Evolutionary conservation across 2,888 invertebrate genomes (phyloP).

Genomic region (Aplocera efformata): DNA sequence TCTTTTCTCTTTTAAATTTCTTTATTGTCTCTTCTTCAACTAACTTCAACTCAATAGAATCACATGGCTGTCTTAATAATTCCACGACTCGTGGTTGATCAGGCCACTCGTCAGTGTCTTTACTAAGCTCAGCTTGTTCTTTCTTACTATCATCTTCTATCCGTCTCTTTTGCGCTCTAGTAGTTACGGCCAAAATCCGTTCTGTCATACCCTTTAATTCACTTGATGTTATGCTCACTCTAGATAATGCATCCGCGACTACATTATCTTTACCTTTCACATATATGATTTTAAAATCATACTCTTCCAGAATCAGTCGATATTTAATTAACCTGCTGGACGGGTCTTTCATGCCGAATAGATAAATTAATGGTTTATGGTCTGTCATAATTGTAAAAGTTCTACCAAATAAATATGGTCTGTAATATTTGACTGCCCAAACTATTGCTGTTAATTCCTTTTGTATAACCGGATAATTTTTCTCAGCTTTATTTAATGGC

Average conservation of each 20-base stretch:
- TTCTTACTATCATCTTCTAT: constrained; percentile 1
- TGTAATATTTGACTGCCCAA: constrained; percentile 21
- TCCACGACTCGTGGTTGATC: constrained; percentile 25
- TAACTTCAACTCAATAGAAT: constrained; percentile 18
- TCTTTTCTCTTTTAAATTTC: constrained; percentile 1
- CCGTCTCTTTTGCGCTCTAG: constrained; percentile 5
- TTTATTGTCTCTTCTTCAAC: constrained; percentile 10
- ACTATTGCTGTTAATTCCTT: constrained; percentile 21
- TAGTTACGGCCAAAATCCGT: constrained; percentile 3
- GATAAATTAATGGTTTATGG: constrained; percentile 17
- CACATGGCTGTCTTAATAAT: constrained; percentile 20
- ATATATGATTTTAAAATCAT: constrained; percentile 17
- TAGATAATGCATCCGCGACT: constrained; percentile 16
- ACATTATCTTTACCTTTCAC: constrained; percentile 15
- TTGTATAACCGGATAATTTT: constrained; percentile 19
- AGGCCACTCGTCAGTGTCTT: constrained; percentile 12
- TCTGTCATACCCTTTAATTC: constrained; percentile 12
- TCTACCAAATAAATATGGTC: constrained; percentile 22
- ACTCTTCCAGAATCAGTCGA: constrained; percentile 17
- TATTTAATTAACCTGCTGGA: constrained; percentile 19
- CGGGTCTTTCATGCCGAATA: constrained; percentile 19
- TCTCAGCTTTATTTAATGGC: constrained; percentile 14
- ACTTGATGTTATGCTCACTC: constrained; percentile 9
- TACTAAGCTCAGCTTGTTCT: constrained; percentile 7
- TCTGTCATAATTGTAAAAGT: constrained; percentile 17